Conservation (phyloP, 2,797 vertebrate genomes). For the Poecilia velifera region DNA sequence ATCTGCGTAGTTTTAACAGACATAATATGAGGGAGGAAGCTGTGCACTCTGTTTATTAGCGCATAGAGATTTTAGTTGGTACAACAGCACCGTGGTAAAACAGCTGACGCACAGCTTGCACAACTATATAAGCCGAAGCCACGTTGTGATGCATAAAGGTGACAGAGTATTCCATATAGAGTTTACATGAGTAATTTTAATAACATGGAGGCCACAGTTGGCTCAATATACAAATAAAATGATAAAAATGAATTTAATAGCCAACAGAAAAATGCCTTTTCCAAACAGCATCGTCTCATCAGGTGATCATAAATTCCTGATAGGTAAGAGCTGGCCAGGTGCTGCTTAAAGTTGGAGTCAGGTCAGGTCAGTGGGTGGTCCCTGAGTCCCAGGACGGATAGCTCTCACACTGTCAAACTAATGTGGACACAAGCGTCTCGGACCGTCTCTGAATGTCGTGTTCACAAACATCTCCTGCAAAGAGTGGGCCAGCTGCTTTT, state of each 20-base stretch:
- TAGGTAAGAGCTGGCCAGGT: not conserved
- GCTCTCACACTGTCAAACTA: not conserved
- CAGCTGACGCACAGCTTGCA: not conserved
- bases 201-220: not conserved
- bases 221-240: not conserved
- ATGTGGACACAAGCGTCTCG: not conserved
- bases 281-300: not conserved
- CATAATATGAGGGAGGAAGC: not conserved
- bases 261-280: not conserved
- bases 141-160: not conserved
- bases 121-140: not conserved
- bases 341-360: not conserved
- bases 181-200: not conserved
- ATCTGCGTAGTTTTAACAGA: not conserved
- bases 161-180: not conserved
- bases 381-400: not conserved
- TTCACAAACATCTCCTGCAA: not conserved
- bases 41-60: not conserved
- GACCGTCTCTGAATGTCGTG: not conserved
- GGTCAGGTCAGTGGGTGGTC: not conserved
- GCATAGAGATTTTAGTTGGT: not conserved
- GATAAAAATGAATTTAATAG: not conserved
- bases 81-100: not conserved
- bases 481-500: not conserved
- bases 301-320: not conserved